Conservation (phyloP, 2,113 vertebrate genomes). For the Coptodon bakossiorum region DNA sequence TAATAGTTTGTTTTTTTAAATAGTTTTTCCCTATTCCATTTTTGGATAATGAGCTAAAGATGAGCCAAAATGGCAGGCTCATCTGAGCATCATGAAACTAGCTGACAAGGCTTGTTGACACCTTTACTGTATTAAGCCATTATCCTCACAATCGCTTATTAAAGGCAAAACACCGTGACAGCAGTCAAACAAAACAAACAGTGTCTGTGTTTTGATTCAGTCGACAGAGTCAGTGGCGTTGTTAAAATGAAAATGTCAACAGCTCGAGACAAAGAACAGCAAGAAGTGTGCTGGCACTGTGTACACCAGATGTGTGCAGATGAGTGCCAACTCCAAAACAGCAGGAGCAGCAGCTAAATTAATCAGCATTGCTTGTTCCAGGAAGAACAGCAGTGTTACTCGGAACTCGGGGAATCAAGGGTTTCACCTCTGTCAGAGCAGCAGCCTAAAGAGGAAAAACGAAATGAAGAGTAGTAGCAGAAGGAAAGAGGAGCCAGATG, state of each 20-base stretch:
- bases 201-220: background rate
- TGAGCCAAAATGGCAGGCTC: background rate
- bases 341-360: constrained; percentile 1
- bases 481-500: background rate
- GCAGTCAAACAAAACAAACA: background rate
- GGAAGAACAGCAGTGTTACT: background rate
- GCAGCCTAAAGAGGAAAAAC: background rate
- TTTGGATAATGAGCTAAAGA: background rate
- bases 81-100: accelerated
- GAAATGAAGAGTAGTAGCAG: background rate
- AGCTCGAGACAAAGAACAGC: background rate
- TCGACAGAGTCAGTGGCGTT: background rate
- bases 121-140: background rate
- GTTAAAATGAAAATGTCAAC: constrained; percentile 13
- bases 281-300: background rate
- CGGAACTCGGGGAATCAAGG: background rate
- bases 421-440: background rate
- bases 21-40: background rate
- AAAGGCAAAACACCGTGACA: background rate
- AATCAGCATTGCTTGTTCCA: background rate
- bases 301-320: constrained; percentile 1
- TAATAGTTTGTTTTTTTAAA: background rate
- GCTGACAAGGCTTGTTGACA: background rate
- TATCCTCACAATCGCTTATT: background rate
- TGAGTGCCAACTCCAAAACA: background rate